These are phyloP conservation scores for Phalacrocorax pelagicus DNA, from an alignment of 2,113 vertebrate genomes.

Conservation along the genomic window DNA sequence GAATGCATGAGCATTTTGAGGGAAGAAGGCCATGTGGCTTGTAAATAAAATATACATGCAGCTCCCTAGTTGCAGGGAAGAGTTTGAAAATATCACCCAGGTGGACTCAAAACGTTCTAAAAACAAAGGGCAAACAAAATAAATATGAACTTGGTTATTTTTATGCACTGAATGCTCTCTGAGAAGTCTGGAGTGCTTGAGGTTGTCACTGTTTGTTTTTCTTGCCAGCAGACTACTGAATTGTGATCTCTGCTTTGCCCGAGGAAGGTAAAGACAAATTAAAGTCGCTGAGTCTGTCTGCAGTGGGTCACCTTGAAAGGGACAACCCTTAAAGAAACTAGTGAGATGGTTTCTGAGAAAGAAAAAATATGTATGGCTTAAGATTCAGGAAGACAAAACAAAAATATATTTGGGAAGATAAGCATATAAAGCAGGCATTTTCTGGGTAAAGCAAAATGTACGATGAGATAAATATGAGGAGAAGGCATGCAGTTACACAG, in stretches of 20 bases:
- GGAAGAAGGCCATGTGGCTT: neutral
- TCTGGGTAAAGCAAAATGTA: neutral
- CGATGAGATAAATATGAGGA: neutral
- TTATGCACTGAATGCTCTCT: neutral
- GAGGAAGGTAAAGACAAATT: slow-evolving; percentile 40
- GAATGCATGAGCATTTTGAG: neutral
- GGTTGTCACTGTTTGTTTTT: slow-evolving; percentile 34
- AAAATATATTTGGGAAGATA: neutral
- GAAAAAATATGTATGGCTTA: neutral
- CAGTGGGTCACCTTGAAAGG: slow-evolving; percentile 25
- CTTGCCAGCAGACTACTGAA: slow-evolving; percentile 37
- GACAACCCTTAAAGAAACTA: neutral
- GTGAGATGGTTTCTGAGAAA: neutral
- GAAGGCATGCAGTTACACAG: neutral
- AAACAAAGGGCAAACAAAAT: slow-evolving; percentile 18
- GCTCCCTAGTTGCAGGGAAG: neutral
- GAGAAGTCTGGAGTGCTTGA: slow-evolving; percentile 12
- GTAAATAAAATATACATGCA: neutral
- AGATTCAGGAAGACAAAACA: neutral
- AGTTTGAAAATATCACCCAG: neutral
- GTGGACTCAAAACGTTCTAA: neutral
- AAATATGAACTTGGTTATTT: slow-evolving; percentile 10
- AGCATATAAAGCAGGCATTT: neutral
- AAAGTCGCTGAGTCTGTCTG: neutral
- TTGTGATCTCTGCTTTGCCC: slow-evolving; percentile 30